phyloP scores from a whole-genome alignment of 2,888 invertebrate species.

The Siphonodentalium dalli region DNA sequence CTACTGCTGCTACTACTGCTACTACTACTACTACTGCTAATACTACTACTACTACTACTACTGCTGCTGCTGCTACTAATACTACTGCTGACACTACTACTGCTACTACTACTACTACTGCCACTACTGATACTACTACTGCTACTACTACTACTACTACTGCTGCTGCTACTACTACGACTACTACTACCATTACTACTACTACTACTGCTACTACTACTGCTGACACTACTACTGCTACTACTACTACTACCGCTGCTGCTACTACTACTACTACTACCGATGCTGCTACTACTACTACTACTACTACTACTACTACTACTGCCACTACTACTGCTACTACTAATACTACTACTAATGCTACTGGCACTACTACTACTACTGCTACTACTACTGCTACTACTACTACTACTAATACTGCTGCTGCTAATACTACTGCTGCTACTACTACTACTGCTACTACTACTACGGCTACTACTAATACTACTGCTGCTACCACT shows the following conservation, averaged over 20 bases:
- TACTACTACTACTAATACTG: conserved; percentile 10
- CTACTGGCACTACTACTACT: conserved; percentile 16
- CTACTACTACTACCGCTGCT: conserved; percentile 3
- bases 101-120: conserved; percentile 12
- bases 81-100: conserved; percentile 2
- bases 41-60: conserved; percentile 9
- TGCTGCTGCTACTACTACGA: conserved; percentile 7
- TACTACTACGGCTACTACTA: conserved; percentile 18
- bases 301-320: conserved; percentile 14
- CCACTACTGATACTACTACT: conserved; percentile 13
- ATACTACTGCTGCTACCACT: conserved; percentile 10
- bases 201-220: conserved; percentile 22
- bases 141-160: conserved; percentile 7
- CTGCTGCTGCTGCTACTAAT: conserved; percentile 10
- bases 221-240: conserved; percentile 8
- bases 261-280: conserved; percentile 15
- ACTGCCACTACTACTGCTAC: conserved; percentile 10
- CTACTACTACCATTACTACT: conserved; percentile 21
- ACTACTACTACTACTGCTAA: conserved; percentile 15
- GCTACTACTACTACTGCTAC: conserved; percentile 8
- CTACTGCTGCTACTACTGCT: conserved; percentile 17
- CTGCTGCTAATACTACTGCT: conserved; percentile 5
- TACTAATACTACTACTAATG: conserved; percentile 11
- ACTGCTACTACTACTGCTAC: conserved; percentile 15
- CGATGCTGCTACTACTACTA: conserved; percentile 16